phyloP scores from a whole-genome alignment of 2,888 invertebrate genomes.

The Lasiommata megera region DNA sequence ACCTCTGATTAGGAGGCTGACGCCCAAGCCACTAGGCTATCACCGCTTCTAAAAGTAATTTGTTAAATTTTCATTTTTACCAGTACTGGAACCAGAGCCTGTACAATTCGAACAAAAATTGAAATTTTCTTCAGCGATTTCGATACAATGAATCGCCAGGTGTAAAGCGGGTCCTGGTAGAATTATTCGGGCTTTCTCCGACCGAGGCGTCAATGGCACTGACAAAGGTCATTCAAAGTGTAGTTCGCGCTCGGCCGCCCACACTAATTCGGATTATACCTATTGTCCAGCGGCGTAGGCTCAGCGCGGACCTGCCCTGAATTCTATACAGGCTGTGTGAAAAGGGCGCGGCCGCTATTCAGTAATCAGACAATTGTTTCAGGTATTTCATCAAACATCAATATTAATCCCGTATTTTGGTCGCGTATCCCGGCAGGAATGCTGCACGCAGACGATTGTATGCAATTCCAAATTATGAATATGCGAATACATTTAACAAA shows the following conservation, averaged over 20 bases:
- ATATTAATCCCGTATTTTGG: conserved; percentile 12
- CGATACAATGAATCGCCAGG: conserved; percentile 34
- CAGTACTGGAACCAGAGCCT: too few species aligned
- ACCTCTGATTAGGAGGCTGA: too few species aligned
- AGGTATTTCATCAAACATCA: conserved; percentile 32
- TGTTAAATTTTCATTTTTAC: too few species aligned
- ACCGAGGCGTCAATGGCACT: conserved; percentile 60
- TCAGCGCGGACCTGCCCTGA: conserved; percentile 14
- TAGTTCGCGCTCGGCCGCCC: conserved; percentile 62
- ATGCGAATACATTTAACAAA: too few species aligned
- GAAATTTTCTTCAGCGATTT: too few species aligned
- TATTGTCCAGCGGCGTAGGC: conserved; percentile 39
- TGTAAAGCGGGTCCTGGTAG: conserved; percentile 45
- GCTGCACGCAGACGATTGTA: neutral
- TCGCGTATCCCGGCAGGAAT: neutral
- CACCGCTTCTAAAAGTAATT: too few species aligned
- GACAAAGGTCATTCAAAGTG: conserved; percentile 77
- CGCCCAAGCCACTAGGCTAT: too few species aligned
- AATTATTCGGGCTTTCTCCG: conserved; percentile 57
- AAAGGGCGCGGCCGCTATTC: conserved; percentile 27
- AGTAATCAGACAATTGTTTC: conserved; percentile 31
- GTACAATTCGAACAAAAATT: too few species aligned
- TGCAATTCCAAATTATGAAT: neutral
- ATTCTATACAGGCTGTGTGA: conserved; percentile 24
- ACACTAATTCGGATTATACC: conserved; percentile 68